Base-by-base conservation (phyloP, 2,888 invertebrate genomes). In the Alsophila aescularia region DNA sequence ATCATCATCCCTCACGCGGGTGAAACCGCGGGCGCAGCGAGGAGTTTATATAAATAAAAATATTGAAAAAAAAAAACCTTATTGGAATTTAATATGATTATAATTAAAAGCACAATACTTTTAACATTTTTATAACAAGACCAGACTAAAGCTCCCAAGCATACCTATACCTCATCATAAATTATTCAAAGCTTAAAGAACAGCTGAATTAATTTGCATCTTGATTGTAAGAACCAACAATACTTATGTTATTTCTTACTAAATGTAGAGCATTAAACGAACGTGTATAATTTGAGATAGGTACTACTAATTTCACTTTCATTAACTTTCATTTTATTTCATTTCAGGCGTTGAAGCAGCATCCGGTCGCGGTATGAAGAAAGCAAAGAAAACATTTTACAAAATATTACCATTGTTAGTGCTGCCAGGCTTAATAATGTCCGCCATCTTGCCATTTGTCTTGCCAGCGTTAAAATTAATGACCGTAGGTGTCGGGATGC, bases 401-500 rank as follows among this genome's bases (percentile, higher is more conserved):
- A 77, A 78, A 29, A 70, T 90, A 8, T 79, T 94, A 36, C 94
- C 94, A 0, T 85, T 93, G 24, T 68, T 95, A 44, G 70, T 94
- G 14, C 75, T 94, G 58, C 95, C 95, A 0, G 94, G 94, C 0
- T 87, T 95, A 2, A 73, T 95, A 0, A 90, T 95, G 89, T 93
- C 95, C 0, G 94, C 94, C 9, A 81, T 95, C 40, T 77, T 95
- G 70, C 95, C 95, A 0, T 95, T 95, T 77, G 77, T 95, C 13
- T 76, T 95, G 69, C 95, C 95, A 0, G 93, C 93, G 0, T 72
- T 95, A 12, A 95, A 95, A 74, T 92, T 95, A 92, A 93, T 93
- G 75, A 93, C 94, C 0, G 81, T 94, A 24, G 87, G 92, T 40
- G 92, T 93, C 0, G 92, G 92, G 0, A 87, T 95, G 77, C 81